Conservation (phyloP, 2,797 vertebrate genomes). For the Rhinichthys osculus region DNA sequence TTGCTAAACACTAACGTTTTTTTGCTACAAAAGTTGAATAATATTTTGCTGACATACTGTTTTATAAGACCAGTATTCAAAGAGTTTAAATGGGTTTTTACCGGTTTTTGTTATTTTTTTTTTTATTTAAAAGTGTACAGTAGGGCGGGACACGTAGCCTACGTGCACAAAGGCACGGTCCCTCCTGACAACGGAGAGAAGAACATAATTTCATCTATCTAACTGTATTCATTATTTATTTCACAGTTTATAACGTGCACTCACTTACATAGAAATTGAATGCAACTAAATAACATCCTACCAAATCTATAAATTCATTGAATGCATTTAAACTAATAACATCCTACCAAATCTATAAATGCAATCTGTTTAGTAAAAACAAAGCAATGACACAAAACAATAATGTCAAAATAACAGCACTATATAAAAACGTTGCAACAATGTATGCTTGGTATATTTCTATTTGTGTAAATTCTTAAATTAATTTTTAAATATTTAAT, state of each 20-base stretch:
- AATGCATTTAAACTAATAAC: background rate
- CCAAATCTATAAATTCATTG: background rate
- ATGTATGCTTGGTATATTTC: background rate
- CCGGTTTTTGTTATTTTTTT: background rate
- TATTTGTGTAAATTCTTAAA: background rate
- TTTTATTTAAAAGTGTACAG: background rate
- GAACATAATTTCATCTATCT: background rate
- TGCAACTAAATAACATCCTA: background rate
- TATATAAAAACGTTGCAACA: background rate
- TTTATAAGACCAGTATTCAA: background rate
- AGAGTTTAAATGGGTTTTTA: background rate
- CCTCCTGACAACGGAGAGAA: background rate
- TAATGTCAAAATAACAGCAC: background rate
- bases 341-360: background rate
- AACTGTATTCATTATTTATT: slow-evolving; percentile 12
- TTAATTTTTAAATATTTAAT: background rate
- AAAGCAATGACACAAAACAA: background rate
- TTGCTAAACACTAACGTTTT: no score
- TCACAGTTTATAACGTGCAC: slow-evolving; percentile 7
- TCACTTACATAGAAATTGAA: background rate
- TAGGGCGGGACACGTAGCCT: slow-evolving; percentile 38
- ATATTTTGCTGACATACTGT: no score
- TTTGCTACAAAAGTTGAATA: background rate
- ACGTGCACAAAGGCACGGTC: slow-evolving; percentile 48
- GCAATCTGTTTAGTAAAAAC: background rate